Base-by-base conservation (phyloP, 2,888 invertebrate species). In the Leptinotarsa tumamoca region DNA sequence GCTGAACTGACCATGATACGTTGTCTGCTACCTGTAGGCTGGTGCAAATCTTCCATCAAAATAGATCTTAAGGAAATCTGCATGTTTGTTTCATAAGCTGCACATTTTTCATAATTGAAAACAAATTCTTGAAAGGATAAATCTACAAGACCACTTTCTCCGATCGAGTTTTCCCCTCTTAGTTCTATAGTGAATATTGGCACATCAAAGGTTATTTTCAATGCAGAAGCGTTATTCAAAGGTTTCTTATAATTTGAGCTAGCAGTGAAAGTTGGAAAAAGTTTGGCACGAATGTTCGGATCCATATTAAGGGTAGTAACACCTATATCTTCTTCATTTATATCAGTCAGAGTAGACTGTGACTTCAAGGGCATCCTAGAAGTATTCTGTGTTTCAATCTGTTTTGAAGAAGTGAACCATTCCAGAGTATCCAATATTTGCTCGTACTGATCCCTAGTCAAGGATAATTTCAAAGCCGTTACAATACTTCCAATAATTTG, bases 11-110 rank as follows among this genome's bases (percentile, higher is more conserved):
- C 95, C 91, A 98, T 94, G 86, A 93, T 93, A 52, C 97, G 92
- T 88, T 96, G 95, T 82, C 93, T 93, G 66, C 77, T 79, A 66
- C 94, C 94, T 23, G 92, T 91, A 2, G 94, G 92, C 84, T 95
- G 94, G 10, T 95, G 91, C 4, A 98, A 90, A 89, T 98, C 98
- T 87, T 98, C 97, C 95, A 98, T 96, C 4, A 95, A 91, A 27
- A 98, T 91, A 0, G 97, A 96, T 80, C 95, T 93, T 10, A 98
- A 89, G 0, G 95, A 94, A 17, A 96, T 93, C 89, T 95, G 93
- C 71, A 96, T 90, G 80, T 92, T 92, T 4, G 95, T 95, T 86
- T 95, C 94, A 82, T 92, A 92, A 27, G 90, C 90, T 79, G 92
- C 92, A 74, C 91, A 89, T 80, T 93, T 92, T 79, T 94, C 93